Base-by-base conservation (phyloP, 1,140 invertebrate species). In the Lerema accius region DNA sequence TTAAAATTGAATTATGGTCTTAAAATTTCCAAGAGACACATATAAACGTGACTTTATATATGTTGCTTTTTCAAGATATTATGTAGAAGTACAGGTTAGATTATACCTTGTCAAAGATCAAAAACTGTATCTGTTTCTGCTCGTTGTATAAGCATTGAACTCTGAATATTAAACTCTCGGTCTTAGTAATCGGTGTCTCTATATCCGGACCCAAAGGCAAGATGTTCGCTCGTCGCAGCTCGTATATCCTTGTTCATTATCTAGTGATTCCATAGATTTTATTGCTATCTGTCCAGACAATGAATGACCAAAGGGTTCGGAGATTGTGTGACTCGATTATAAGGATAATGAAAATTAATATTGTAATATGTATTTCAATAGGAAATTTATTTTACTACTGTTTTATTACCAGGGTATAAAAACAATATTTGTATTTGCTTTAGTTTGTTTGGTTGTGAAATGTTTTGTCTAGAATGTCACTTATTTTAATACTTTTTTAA, bases 161-260 rank as follows among this genome's bases (percentile, higher is more conserved):
- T n/a, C n/a, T n/a, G n/a, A n/a, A n/a, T n/a, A n/a, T n/a, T n/a
- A n/a, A n/a, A n/a, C n/a, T n/a, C n/a, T n/a, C n/a, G n/a, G n/a
- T n/a, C n/a, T n/a, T 11, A 23, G 37, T 40, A 42, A 42, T 7
- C 39, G 19, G 39, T 11, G 13, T 26, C n/a, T 55, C 51, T 55
- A 55, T 55, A 19, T 9, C 13, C 51, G 11, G 63, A 17, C 42
- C 45, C 67, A 76, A 63, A 70, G 68, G 73, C 71, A 71, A 66
- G 72, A 76, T 55, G 70, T 58, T 68, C 66, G 56, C 62, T 59
- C 61, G 67, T 65, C 40, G 60, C 42, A 50, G 66, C 59, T 66
- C 69, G 69, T 79, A 80, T 76, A 84, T 82, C 79, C 82, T 75
- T 72, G 75, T 82, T 86, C 79, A 82, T 86, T 85, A 87, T 80